Base-by-base conservation (phyloP, 1,140 invertebrate species). In the Bombus affinis region DNA sequence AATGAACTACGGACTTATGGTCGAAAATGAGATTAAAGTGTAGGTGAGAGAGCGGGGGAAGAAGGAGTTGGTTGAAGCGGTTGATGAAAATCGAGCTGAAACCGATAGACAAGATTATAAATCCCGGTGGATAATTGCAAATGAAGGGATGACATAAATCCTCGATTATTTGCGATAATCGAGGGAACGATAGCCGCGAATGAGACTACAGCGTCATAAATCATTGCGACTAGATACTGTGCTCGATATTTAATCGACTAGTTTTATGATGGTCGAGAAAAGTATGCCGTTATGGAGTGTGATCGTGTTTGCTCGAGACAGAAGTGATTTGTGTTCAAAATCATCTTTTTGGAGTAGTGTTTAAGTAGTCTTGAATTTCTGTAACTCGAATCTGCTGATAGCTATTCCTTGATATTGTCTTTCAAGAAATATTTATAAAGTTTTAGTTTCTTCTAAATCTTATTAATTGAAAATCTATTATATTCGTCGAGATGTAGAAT, bases 241-340 rank as follows among this genome's bases (percentile, higher is more conserved):
- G 72, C 57, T 68, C 68, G 53, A 79, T 81, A 88, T 88, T 86
- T 88, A 89, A 89, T 89, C 87, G 83, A 74, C 80, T 79, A 89
- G 53, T 81, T 47, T 78, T 32, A 57, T 42, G 25, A 78, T 73
- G 78, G 62, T 77, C 82, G 18, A 68, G 44, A 32, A 77, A 57
- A 42, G 71, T 80, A 57, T 62, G 22, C 39, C 37, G n/a, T 42
- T 35, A 68, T 37, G n/a, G 0, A 66, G 1, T 1, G 15, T 6
- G n/a, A 65, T 15, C n/a, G n/a, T 32, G 5, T 32, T 66, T 32
- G 6, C n/a, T 18, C n/a, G 10, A 15, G 47, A 8, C 6, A 53
- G 47, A 53, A 53, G 6, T 53, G 47, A 66, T 32, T 32, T 66
- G n/a, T 32, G 15, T 35, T 18, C 4, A 18, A 15, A 32, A 32